Base-by-base conservation (phyloP, 2,113 vertebrate genomes). In the Anguilla rostrata region DNA sequence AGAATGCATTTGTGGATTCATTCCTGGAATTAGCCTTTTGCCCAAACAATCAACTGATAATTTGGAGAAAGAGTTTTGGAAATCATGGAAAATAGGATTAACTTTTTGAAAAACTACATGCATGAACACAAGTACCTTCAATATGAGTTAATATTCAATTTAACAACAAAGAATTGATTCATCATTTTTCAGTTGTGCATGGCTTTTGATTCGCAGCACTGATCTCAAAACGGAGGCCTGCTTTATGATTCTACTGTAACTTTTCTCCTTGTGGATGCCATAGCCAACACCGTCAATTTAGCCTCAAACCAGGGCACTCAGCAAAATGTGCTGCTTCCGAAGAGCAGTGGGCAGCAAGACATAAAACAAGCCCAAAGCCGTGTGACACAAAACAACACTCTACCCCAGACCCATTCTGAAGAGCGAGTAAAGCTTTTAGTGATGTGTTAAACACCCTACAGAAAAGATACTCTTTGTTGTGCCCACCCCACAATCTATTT, bases 401-500 rank as follows among this genome's bases (percentile, higher is more conserved):
- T 89, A 90, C 22, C 34, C n/a, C 26, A 34, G 71, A 34, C 91
- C 93, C 90, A 92, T 86, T 90, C 84, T 91, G 93, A 91, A 93
- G 90, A 93, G 88, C 93, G 86, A 34, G 90, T 92, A 95, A 94
- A 94, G 89, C 88, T 75, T 85, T 63, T 82, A 83, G 91, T 93
- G 93, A 91, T 91, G 90, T 88, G 87, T 89, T 94, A 94, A 94
- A 88, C 92, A 92, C 91, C 94, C 94, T 93, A 94, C 93, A 94
- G 87, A 91, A 90, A 34, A 75, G 89, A 92, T 22, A 26, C 34
- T 60, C 43, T 39, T 14, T 34, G 26, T 75, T 34, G 1, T 26
- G 8, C 49, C 20, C 22, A 6, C 56, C 14, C 14, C 20, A 3
- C 26, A 34, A 34, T 29, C 71, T 0, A 75, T 29, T 34, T 12